A percentile compares a stretch with the other conserved stretches of the same genome.
Conservation (phyloP, 2,797 vertebrate species). For the Rousettus madagascariensis region DNA sequence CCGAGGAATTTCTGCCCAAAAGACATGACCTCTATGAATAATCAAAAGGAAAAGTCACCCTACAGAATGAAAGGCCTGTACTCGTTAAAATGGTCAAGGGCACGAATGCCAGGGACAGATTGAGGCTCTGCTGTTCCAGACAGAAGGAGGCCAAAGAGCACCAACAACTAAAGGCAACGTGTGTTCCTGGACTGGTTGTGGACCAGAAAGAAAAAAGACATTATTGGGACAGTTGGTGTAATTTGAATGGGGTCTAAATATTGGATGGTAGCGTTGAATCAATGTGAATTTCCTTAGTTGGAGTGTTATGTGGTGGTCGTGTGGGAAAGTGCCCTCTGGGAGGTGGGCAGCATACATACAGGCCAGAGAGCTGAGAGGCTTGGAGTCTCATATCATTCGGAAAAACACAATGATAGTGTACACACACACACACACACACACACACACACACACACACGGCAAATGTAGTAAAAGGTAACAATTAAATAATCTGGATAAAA, state of each 20-base stretch:
- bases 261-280: background rate
- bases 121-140: background rate
- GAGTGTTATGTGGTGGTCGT: background rate
- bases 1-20: background rate
- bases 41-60: background rate
- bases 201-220: background rate
- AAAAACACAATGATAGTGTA: background rate
- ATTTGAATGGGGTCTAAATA: background rate
- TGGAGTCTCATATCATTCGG: background rate
- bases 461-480: background rate
- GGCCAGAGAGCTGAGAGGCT: background rate
- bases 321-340: background rate
- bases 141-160: background rate
- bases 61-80: background rate
- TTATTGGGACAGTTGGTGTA: background rate
- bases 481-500: background rate
- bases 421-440: too few relatives aligned
- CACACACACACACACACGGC: too few relatives aligned
- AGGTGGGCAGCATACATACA: background rate
- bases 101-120: background rate
- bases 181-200: background rate
- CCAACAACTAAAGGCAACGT: accelerated
- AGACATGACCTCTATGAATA: background rate
- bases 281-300: background rate
- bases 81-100: background rate